Evolutionary conservation across 2,888 invertebrate species (phyloP), one percentile per base, ranked within the genome.

Genomic region (Napeogenes inachia): DNA sequence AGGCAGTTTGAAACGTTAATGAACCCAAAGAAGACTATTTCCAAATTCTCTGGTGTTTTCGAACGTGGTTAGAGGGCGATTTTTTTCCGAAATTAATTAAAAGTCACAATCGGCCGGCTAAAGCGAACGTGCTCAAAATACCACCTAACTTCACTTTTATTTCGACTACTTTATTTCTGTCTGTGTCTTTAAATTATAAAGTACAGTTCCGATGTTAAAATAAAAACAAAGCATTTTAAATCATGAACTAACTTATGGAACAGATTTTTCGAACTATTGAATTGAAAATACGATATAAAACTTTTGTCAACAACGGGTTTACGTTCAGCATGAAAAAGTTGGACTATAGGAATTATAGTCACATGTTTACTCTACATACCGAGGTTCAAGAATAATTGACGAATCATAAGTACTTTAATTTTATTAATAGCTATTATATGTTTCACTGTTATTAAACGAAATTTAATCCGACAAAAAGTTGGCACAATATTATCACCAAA

Each of bases 121-220:
- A 75, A 73, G 72, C 71, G 81, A 75, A 86, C 87, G 87, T 87
- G 87, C 83, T 81, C 79, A 81, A 87, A 88, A 88, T 86, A 86
- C 85, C 62, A 82, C 82, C 75, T 68, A 73, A 76, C 67, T 67
- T 65, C 62, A 62, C 66, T 66, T 70, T 69, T 58, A 67, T 70
- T 85, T 79, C 75, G 79, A 79, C 74, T 77, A 72, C 76, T 77
- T 70, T 70, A 75, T 82, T 85, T 84, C 75, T 78, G 76, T 77
- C 78, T 78, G 80, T 71, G 66, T 71, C 74, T 71, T 21, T 73
- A 71, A 72, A 72, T 70, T 74, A 71, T 69, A 71, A 71, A 71
- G 68, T 64, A 60, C 63, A 54, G 56, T 65, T 55, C 63, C 32
- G 33, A 64, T 50, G 45, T 50, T 3, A 62, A 60, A 69, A 63